A percentile compares a stretch with the other conserved stretches of the same genome.
These are phyloP conservation scores for Bombus superbus DNA, from an alignment of 1,140 invertebrate species.

Conservation along the genomic window DNA sequence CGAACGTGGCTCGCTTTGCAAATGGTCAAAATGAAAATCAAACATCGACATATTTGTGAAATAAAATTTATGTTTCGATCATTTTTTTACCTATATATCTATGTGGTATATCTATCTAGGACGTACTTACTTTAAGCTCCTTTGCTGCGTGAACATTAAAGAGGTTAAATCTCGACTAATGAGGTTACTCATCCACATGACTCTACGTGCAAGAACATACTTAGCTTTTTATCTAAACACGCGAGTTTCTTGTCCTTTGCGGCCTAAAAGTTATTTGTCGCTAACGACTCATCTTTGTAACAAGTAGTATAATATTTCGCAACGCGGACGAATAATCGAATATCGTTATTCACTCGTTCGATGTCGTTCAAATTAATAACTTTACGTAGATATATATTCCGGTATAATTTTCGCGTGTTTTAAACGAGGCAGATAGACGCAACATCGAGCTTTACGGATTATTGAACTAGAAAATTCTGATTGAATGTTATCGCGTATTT, in stretches of 20 bases:
- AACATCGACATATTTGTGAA: background rate
- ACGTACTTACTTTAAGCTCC: background rate
- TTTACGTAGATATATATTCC: background rate
- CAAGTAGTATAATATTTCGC: background rate
- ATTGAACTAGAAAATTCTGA: constrained; percentile 2
- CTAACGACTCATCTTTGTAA: background rate
- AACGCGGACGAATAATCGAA: background rate
- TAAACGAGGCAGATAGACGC: no score
- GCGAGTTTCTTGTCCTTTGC: background rate
- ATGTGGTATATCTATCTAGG: background rate
- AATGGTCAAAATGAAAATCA: background rate
- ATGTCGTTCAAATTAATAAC: no score
- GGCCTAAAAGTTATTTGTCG: background rate
- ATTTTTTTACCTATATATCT: background rate
- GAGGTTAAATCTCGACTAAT: constrained; percentile 4
- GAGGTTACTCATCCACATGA: constrained; percentile 7
- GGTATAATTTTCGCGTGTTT: background rate
- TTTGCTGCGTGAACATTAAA: constrained; percentile 4
- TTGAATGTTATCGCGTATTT: background rate
- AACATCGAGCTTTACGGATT: background rate
- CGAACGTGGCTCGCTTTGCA: no score
- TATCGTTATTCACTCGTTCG: background rate
- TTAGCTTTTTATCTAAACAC: background rate
- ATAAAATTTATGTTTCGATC: background rate
- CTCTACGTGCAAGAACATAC: background rate